These are phyloP conservation scores for Melopsittacus undulatus DNA, from an alignment of 2,797 vertebrate species.

Conservation along the genomic window DNA sequence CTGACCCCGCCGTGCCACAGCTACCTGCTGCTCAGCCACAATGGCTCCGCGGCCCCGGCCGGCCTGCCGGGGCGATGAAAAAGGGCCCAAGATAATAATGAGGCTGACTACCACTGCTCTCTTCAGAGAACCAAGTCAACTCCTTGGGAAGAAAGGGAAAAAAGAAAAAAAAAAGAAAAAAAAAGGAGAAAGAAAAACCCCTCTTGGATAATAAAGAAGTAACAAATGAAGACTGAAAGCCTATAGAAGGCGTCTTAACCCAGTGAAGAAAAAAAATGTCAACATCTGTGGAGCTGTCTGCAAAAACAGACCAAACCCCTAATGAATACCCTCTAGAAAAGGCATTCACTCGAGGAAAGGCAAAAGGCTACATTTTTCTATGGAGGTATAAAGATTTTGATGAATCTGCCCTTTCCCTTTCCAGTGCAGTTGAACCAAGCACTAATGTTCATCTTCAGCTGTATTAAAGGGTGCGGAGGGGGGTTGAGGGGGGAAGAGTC, in stretches of 20 bases:
- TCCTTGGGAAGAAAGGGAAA: slow-evolving; percentile 60
- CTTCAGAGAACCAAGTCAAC: slow-evolving; percentile 82
- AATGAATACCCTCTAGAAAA: slow-evolving; percentile 80
- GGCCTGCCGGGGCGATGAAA: slow-evolving; percentile 74
- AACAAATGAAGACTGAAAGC: slow-evolving; percentile 90
- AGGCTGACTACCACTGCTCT: slow-evolving; percentile 84
- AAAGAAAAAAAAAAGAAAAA: not conserved
- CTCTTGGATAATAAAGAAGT: slow-evolving; percentile 88
- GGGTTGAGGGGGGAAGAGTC: slow-evolving; percentile 69
- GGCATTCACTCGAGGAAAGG: slow-evolving; percentile 82
- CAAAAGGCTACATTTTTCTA: slow-evolving; percentile 86
- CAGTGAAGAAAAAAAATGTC: slow-evolving; percentile 86
- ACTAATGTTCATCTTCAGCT: slow-evolving; percentile 80
- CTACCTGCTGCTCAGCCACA: slow-evolving; percentile 93
- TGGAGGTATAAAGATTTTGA: slow-evolving; percentile 78
- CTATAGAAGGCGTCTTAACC: slow-evolving; percentile 93
- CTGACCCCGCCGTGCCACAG: slow-evolving; percentile 79
- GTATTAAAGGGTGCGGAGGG: slow-evolving; percentile 66
- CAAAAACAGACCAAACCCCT: slow-evolving; percentile 76
- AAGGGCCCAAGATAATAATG: slow-evolving; percentile 86
- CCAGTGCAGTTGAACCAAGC: slow-evolving; percentile 82
- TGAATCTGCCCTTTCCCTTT: slow-evolving; percentile 76
- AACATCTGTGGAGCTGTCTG: slow-evolving; percentile 90
- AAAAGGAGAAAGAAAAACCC: slow-evolving; percentile 18
- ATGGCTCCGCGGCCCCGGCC: slow-evolving; percentile 81